Evolutionary conservation across 2,797 vertebrate genomes (phyloP).

Genomic region (Gymnoscopelus braueri): DNA sequence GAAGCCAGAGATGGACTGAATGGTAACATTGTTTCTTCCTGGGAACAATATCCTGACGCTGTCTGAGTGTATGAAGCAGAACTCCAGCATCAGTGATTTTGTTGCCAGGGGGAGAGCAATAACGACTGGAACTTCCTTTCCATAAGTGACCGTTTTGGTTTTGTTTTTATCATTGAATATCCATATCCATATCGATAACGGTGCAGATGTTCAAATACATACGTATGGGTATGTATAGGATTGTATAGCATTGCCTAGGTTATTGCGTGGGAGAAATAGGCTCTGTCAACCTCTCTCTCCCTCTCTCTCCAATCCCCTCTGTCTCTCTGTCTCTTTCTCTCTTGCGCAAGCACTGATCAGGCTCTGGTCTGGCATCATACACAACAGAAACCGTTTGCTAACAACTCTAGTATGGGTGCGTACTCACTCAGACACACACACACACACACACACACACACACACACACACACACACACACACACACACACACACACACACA

Average conservation of each 20-base stretch:
- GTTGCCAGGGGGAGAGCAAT: conserved; percentile 84
- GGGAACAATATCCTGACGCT: conserved; percentile 92
- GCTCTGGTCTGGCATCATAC: too few species aligned
- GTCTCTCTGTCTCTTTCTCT: conserved; percentile 1
- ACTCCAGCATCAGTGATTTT: conserved; percentile 98
- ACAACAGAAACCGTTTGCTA: too few species aligned
- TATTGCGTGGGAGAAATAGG: too few species aligned
- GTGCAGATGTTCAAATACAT: too few species aligned
- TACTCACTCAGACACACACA: too few species aligned
- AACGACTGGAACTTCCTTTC: conserved; percentile 51
- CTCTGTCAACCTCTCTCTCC: background rate
- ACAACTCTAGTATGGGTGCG: too few species aligned
- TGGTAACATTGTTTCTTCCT: conserved; percentile 75
- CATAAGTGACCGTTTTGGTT: background rate
- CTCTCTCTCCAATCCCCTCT: conserved; percentile 22
- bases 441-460: too few species aligned
- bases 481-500: too few species aligned
- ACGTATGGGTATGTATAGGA: too few species aligned
- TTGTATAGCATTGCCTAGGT: too few species aligned
- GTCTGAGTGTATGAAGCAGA: conserved; percentile 85
- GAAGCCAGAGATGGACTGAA: conserved; percentile 60
- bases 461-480: too few species aligned
- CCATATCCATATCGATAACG: too few species aligned
- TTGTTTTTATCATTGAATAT: background rate
- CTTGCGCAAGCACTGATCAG: background rate